Evolutionary conservation across 1,140 invertebrate species (phyloP).

Genomic region (Bombus consobrinus): DNA sequence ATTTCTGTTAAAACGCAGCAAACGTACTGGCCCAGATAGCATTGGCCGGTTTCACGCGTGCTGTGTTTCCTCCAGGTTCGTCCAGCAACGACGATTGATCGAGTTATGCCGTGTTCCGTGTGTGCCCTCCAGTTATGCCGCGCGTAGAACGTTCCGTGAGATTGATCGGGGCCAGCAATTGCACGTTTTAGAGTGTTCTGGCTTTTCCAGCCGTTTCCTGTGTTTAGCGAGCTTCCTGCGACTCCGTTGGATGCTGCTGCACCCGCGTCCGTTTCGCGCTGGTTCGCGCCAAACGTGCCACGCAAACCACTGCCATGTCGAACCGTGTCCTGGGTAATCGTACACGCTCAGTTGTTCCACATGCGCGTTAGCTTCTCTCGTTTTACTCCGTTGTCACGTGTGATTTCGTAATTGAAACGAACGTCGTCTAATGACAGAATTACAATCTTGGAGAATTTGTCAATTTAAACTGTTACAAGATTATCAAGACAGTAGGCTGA

Average conservation of each 20-base stretch:
- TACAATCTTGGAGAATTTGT: background rate
- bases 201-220: slow-evolving; percentile 30
- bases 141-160: slow-evolving; percentile 19
- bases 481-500: background rate
- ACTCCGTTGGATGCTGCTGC: background rate
- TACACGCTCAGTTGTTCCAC: background rate
- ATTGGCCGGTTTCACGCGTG: slow-evolving; percentile 5
- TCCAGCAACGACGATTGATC: slow-evolving; percentile 20
- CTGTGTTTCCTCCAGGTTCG: background rate
- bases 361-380: background rate
- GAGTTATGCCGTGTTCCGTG: slow-evolving; percentile 25
- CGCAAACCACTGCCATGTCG: background rate
- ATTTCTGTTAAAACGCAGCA: slow-evolving; percentile 10
- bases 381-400: background rate
- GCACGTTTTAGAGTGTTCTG: slow-evolving; percentile 13
- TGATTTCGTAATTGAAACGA: slow-evolving; percentile 10
- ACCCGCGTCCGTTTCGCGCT: background rate
- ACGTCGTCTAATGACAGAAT: background rate
- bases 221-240: slow-evolving; percentile 3
- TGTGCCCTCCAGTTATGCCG: slow-evolving; percentile 23
- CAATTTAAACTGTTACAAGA: background rate
- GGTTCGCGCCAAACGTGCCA: background rate
- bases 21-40: background rate
- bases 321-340: slow-evolving; percentile 22
- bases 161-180: slow-evolving; percentile 27